Base-by-base conservation (phyloP, 2,113 vertebrate genomes). In the Junco hyemalis region DNA sequence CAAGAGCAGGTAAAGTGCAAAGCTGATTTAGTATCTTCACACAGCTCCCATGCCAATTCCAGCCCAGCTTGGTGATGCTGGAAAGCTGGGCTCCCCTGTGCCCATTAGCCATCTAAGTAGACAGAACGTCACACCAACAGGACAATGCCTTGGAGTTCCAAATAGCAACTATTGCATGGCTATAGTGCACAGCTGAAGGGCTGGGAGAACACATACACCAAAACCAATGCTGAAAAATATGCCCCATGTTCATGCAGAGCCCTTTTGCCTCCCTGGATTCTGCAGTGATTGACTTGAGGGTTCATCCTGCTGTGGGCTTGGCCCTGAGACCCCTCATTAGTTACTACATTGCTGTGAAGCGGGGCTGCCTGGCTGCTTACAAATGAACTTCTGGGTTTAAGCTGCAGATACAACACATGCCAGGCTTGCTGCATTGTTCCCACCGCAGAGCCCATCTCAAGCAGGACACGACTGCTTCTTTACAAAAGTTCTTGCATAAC, bases 191-290 rank as follows among this genome's bases (percentile, higher is more conserved):
- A 70, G 73, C 40, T 72, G 56, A 71, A 48, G 61, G 42, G 60
- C 54, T 66, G 33, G 60, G 21, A 74, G 26, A 84, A 48, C 53
- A 72, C 18, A 8, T 3, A 57, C 36, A 40, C 33, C 50, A 82
- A 88, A 76, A n/a, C 29, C 47, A 73, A 3, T 10, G 36, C 60
- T 70, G 38, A 73, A 80, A 76, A 83, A 66, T 4, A 22, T 7
- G 48, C 11, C 16, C 14, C 0, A 0, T 0, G 3, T 35, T 82
- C 2, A 1, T 21, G 29, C 15, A 20, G 63, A 73, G 45, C 10
- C 10, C 28, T 65, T 44, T 63, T 50, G 20, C 16, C 59, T 77
- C 38, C 22, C n/a, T 54, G 47, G 38, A 63, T 80, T 74, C 45
- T 66, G n/a, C 35, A 38, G 33, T 15, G 53, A 65, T 70, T 80